Conservation (phyloP, 2,797 vertebrate species). For the Acanthiza pusilla region DNA sequence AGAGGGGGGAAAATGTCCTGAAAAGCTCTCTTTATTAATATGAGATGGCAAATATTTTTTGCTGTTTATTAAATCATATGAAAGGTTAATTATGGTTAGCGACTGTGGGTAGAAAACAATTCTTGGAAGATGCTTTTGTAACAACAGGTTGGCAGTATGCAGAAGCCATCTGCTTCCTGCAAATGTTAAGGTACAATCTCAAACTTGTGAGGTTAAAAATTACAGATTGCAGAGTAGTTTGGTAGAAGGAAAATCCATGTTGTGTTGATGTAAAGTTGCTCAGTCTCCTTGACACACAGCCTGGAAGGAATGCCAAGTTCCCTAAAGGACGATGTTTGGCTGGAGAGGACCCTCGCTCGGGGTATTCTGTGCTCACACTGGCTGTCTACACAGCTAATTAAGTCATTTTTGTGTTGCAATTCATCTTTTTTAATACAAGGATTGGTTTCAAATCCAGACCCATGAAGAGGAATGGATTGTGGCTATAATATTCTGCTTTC, state of each 20-base stretch:
- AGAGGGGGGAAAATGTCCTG: neutral
- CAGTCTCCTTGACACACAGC: slow-evolving; percentile 72
- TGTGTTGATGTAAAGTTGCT: slow-evolving; percentile 75
- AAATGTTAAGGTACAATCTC: slow-evolving; percentile 82
- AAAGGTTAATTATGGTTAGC: slow-evolving; percentile 80
- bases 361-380: slow-evolving; percentile 63
- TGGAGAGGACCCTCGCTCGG: slow-evolving; percentile 64
- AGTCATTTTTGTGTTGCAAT: slow-evolving; percentile 1
- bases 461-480: slow-evolving; percentile 39
- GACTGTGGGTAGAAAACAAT: slow-evolving; percentile 77
- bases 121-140: slow-evolving; percentile 77
- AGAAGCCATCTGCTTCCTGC: slow-evolving; percentile 79
- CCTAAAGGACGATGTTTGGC: slow-evolving; percentile 58
- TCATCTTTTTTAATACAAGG: slow-evolving; percentile 1
- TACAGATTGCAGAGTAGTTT: slow-evolving; percentile 76
- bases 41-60: slow-evolving; percentile 71
- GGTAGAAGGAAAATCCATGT: slow-evolving; percentile 72
- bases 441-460: slow-evolving; percentile 56
- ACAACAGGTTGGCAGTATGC: slow-evolving; percentile 80
- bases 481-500: slow-evolving; percentile 49
- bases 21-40: slow-evolving; percentile 67
- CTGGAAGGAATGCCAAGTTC: slow-evolving; percentile 66
- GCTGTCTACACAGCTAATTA: slow-evolving; percentile 68
- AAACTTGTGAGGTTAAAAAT: slow-evolving; percentile 78
- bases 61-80: slow-evolving; percentile 75